Base-by-base conservation (phyloP, 2,888 invertebrate species). In the Lasioglossum zephyrum region DNA sequence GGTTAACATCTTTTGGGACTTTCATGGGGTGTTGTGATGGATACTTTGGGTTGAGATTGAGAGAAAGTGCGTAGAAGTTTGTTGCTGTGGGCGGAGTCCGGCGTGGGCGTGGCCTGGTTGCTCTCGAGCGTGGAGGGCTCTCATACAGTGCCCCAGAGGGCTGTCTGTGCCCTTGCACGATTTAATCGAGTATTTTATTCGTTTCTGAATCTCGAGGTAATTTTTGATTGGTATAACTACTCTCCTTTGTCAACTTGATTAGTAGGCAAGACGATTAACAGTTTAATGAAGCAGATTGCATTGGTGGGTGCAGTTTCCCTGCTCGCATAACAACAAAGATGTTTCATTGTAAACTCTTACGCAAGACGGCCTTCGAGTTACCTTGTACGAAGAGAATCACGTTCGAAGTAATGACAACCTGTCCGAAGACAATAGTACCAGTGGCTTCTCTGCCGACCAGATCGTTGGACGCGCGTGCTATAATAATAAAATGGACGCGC, bases 401-500 rank as follows among this genome's bases (percentile, higher is more conserved):
- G 69, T 22, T 39, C n/a, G 22, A 39, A 41, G 69, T 69, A 69
- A 69, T 39, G 69, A 69, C 69, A 69, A 66, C 66, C 66, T 69
- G 69, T 39, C 39, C 69, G 69, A 39, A 39, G 69, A 69, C 69
- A 69, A 69, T 69, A 39, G 69, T 39, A 39, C 39, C 11, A 2
- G 9, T 13, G 39, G 41, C n/a, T 69, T 36, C 39, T 69, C 69
- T n/a, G 11, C 41, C 13, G 39, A 39, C n/a, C 22, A 69, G 36
- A 22, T 41, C 39, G 39, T 9, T n/a, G 11, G 22, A 18, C 39
- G 22, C 36, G 4, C 39, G 22, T 1, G n/a, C 36, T 39, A 13
- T 39, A 16, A 53, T 53, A 53, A 53, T 53, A n/a, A 53, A 53
- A 53, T 53, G n/a, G 22, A 3, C 9, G 3, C n/a, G n/a, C 9